Evolutionary conservation across 2,113 vertebrate species (phyloP).

Genomic region (Nestor notabilis): DNA sequence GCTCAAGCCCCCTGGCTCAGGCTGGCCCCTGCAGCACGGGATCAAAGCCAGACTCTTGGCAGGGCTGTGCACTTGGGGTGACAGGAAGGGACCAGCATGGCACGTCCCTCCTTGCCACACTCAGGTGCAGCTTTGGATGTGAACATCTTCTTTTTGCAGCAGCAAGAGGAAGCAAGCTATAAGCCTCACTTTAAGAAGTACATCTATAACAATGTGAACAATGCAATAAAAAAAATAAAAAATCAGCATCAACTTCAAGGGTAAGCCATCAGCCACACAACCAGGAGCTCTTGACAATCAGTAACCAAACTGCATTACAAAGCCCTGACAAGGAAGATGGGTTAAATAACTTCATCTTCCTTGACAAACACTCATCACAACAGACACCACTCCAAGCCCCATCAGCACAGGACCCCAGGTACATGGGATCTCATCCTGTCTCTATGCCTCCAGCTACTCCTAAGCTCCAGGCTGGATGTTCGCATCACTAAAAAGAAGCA

Average conservation of each 20-base stretch:
- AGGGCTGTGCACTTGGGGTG: no score
- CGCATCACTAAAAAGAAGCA: not conserved
- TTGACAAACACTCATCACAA: rapidly evolving
- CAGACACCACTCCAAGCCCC: not conserved
- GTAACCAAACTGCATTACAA: not conserved
- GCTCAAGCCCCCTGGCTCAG: not conserved
- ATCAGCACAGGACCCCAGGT: rapidly evolving
- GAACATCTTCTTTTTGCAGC: not conserved
- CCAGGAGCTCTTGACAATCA: not conserved
- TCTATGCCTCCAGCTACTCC: not conserved
- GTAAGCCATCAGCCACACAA: not conserved
- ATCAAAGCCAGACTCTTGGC: rapidly evolving
- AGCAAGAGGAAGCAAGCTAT: not conserved
- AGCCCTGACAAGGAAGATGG: not conserved
- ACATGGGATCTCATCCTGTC: not conserved
- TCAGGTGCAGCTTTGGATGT: not conserved
- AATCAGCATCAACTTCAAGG: not conserved
- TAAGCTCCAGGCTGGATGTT: not conserved
- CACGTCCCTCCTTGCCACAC: not conserved
- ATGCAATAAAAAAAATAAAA: rapidly evolving
- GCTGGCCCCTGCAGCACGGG: rapidly evolving
- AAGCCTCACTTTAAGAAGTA: not conserved
- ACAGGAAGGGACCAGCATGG: not conserved
- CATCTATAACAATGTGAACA: rapidly evolving
- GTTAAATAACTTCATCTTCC: not conserved